Base-by-base conservation (phyloP, 2,797 vertebrate species). In the Ispidina lecontei region DNA sequence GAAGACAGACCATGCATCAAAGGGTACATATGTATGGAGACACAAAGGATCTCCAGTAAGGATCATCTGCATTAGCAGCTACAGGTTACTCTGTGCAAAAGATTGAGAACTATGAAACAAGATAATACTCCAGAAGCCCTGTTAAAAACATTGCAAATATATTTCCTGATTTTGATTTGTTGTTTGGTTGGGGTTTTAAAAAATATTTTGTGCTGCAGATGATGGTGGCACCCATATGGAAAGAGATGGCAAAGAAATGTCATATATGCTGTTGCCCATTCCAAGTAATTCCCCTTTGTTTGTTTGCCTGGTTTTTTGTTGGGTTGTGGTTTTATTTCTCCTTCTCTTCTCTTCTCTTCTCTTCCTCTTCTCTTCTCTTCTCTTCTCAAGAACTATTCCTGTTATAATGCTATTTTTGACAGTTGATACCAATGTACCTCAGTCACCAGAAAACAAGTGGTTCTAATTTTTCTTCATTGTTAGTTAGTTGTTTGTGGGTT, bases 381-480 rank as follows among this genome's bases (percentile, higher is more conserved):
- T 29, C 9, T 29, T 44, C 63, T 15, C 12, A 29, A 63, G 47
- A 74, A 43, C 25, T 43, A 4, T 69, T 91, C 17, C 39, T 70
- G 9, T 64, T 78, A 62, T 33, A 82, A 70, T 64, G 5, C 5
- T 86, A 1, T 31, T 74, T 86, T 59, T 91, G 81, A 79, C 49
- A 91, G 62, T 18, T 91, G 54, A 70, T 55, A 62, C 29, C 21
- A 62, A 39, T 37, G 29, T 41, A 93, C 74, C n/a, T 80, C 52
- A 68, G 51, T 64, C 46, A 71, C 51, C 51, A 91, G 84, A 73
- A 94, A 77, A 43, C 62, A 87, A 91, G 35, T 77, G 60, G 68
- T 90, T 95, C 85, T 80, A 70, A 91, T 91, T 91, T 95, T 84
- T 68, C n/a, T 73, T 54, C 31, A 33, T 65, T 88, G 59, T 93